These are phyloP conservation scores for Ascaphus truei DNA, from an alignment of 2,113 vertebrate genomes.

Conservation along the genomic window DNA sequence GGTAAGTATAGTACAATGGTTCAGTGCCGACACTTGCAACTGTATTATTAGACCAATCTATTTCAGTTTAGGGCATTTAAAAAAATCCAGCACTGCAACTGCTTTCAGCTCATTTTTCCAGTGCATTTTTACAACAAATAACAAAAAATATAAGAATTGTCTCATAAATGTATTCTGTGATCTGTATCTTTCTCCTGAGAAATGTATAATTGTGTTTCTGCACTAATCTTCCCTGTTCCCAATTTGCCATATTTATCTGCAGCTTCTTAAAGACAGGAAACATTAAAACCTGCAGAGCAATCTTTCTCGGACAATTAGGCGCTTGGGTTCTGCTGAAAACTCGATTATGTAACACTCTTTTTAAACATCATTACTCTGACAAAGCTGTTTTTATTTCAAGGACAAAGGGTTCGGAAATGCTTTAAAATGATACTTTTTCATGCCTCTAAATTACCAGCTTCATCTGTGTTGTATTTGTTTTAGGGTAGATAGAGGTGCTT, in stretches of 20 bases:
- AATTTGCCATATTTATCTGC: neutral
- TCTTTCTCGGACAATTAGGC: conserved; percentile 18
- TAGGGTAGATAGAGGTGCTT: neutral
- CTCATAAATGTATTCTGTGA: too few species aligned
- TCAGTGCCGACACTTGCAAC: too few species aligned
- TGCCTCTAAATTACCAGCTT: neutral
- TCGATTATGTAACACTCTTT: conserved; percentile 1
- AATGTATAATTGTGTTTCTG: neutral
- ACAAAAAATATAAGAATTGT: too few species aligned
- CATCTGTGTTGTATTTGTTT: neutral
- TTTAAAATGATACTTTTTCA: neutral
- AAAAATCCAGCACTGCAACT: too few species aligned
- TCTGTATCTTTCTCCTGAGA: neutral
- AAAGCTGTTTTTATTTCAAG: conserved; percentile 1
- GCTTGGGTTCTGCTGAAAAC: neutral
- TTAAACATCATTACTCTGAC: neutral
- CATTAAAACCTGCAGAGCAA: conserved; percentile 10
- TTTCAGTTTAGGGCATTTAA: too few species aligned
- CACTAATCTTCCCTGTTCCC: neutral
- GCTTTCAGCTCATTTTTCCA: too few species aligned
- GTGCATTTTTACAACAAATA: too few species aligned
- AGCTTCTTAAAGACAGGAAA: neutral
- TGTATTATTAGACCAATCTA: too few species aligned
- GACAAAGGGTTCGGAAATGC: neutral
- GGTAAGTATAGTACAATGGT: too few species aligned